These are phyloP conservation scores for Spheniscus mendiculus DNA, from an alignment of 2,113 vertebrate genomes.

Conservation along the genomic window DNA sequence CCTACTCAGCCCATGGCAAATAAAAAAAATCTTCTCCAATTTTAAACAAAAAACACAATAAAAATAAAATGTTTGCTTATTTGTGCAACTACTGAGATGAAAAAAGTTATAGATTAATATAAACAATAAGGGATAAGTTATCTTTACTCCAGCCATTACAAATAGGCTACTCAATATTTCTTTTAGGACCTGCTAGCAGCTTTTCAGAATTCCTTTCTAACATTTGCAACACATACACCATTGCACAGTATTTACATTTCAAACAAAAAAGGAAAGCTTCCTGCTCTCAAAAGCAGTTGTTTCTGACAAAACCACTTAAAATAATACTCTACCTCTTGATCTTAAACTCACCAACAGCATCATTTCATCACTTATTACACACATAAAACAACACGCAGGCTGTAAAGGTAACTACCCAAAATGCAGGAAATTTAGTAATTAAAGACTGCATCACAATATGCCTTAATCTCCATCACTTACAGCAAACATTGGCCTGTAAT, in stretches of 20 bases:
- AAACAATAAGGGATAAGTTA: background rate
- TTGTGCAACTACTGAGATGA: background rate
- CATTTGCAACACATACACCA: background rate
- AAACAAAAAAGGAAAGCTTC: background rate
- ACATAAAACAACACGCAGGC: background rate
- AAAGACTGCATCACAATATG: background rate
- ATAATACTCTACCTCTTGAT: background rate
- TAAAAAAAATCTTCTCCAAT: background rate
- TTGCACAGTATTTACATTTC: slow-evolving; percentile 22
- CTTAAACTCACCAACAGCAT: background rate
- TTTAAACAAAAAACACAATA: background rate
- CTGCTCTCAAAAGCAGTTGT: background rate
- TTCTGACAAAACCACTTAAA: slow-evolving; percentile 21
- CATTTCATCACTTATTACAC: background rate
- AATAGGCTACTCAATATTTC: background rate
- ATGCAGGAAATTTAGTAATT: background rate
- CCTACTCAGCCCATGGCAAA: background rate
- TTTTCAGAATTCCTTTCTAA: background rate
- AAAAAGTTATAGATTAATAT: background rate
- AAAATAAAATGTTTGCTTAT: background rate
- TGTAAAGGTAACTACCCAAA: background rate
- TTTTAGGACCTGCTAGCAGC: background rate
- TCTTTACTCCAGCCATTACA: background rate
- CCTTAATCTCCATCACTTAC: background rate
- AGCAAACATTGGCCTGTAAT: background rate